These are phyloP conservation scores for Halichondria panicea DNA, from an alignment of 37 sponge, comb jelly and placozoan species.

Conservation along the genomic window DNA sequence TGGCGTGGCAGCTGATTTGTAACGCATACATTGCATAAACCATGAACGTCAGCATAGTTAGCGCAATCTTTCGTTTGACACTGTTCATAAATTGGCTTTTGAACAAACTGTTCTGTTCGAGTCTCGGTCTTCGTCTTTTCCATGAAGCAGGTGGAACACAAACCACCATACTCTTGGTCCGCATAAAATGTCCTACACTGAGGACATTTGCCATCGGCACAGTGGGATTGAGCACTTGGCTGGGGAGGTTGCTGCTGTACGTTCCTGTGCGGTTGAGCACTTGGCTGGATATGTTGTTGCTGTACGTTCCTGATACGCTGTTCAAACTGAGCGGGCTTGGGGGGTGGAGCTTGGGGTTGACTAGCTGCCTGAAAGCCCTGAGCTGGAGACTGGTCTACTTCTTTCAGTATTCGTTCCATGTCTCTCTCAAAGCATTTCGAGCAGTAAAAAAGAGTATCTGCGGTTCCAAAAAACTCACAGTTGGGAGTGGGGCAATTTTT, in stretches of 20 bases:
- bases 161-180: slow-evolving; percentile 30
- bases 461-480: slow-evolving; percentile 60
- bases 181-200: slow-evolving; percentile 49
- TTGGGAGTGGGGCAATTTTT: slow-evolving; percentile 35
- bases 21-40: too few species aligned
- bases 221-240: background rate
- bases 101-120: background rate
- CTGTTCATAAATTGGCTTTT: background rate
- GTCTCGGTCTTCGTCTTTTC: slow-evolving; percentile 9
- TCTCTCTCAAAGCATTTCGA: slow-evolving; percentile 47
- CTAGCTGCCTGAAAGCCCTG: too few species aligned
- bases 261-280: too few species aligned
- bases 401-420: slow-evolving; percentile 26
- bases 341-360: too few species aligned
- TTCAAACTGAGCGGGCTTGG: too few species aligned
- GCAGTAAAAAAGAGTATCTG: slow-evolving; percentile 48
- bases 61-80: background rate
- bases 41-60: too few species aligned
- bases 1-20: too few species aligned
- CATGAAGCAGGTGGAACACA: slow-evolving; percentile 58
- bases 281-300: too few species aligned
- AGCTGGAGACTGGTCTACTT: background rate
- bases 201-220: slow-evolving; percentile 5
- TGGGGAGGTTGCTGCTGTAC: background rate
- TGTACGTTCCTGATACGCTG: too few species aligned